phyloP scores from a whole-genome alignment of 2,888 invertebrate genomes.

The Orchesella flavescens region DNA sequence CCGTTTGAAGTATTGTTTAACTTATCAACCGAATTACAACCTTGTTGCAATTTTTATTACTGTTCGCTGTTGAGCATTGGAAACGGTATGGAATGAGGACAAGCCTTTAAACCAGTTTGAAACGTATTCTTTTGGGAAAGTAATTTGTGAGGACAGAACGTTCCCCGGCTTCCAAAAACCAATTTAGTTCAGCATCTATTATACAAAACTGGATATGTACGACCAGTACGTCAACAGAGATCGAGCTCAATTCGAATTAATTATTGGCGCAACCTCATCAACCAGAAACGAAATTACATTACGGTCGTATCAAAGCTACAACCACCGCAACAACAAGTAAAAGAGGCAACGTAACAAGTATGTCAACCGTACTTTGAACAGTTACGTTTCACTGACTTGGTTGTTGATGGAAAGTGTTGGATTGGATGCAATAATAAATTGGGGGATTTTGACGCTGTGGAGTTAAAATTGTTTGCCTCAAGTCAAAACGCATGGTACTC shows the following conservation, averaged over 20 bases:
- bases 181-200: too few relatives aligned
- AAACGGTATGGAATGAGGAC: too few relatives aligned
- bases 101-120: too few relatives aligned
- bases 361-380: background rate
- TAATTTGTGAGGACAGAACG: too few relatives aligned
- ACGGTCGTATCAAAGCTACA: slow-evolving; percentile 8
- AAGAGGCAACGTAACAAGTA: background rate
- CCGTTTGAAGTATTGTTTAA: too few relatives aligned
- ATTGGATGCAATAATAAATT: slow-evolving; percentile 2
- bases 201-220: too few relatives aligned
- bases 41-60: too few relatives aligned
- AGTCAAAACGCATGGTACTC: slow-evolving; percentile 3
- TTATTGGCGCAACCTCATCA: slow-evolving; percentile 48
- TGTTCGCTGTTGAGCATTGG: too few relatives aligned
- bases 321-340: background rate
- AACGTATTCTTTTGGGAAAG: too few relatives aligned
- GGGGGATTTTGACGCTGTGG: slow-evolving; percentile 3
- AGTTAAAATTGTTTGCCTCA: background rate
- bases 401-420: too few relatives aligned
- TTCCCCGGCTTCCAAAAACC: too few relatives aligned
- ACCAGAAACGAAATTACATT: slow-evolving; percentile 37
- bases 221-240: background rate
- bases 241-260: slow-evolving; percentile 34
- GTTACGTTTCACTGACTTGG: background rate
- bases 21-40: too few relatives aligned